Conservation (phyloP, 2,113 vertebrate species). For the Chunga burmeisteri region DNA sequence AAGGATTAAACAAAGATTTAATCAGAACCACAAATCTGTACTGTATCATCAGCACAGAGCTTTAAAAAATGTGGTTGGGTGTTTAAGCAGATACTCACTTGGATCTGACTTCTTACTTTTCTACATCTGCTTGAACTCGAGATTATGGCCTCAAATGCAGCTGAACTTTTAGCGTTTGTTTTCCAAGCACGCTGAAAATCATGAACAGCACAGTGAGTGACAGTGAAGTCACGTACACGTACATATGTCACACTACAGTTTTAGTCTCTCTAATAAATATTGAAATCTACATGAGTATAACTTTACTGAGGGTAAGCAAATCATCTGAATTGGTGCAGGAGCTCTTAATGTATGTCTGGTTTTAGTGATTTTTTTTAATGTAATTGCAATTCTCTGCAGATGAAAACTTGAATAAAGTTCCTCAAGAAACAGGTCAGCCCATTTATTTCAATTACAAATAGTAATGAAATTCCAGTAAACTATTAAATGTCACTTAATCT, state of each 20-base stretch:
- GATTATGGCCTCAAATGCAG: conserved; percentile 15
- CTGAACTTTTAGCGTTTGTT: background rate
- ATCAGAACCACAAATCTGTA: background rate
- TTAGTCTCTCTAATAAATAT: conserved; percentile 2
- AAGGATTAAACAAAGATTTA: conserved; percentile 9
- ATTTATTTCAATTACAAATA: conserved; percentile 74
- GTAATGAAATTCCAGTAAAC: conserved; percentile 74
- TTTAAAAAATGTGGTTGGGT: background rate
- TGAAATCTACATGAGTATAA: background rate
- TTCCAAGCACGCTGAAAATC: background rate
- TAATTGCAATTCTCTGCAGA: conserved; percentile 40
- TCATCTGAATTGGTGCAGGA: background rate
- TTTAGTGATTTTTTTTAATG: conserved; percentile 36
- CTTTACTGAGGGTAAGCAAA: conserved; percentile 5
- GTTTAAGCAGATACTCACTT: background rate
- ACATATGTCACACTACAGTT: background rate
- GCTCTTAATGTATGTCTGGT: background rate
- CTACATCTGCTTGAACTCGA: conserved; percentile 31
- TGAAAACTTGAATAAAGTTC: conserved; percentile 43
- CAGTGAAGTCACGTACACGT: background rate
- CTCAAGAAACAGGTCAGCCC: conserved; percentile 43
- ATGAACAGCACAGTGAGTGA: conserved; percentile 10
- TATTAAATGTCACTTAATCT: conserved; percentile 74
- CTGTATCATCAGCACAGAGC: background rate
- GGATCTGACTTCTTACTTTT: background rate